Percentiles rank a stretch among this genome's conserved stretches.
Conservation (phyloP, 2,797 vertebrate species). For the Pseudopleuronectes americanus region DNA sequence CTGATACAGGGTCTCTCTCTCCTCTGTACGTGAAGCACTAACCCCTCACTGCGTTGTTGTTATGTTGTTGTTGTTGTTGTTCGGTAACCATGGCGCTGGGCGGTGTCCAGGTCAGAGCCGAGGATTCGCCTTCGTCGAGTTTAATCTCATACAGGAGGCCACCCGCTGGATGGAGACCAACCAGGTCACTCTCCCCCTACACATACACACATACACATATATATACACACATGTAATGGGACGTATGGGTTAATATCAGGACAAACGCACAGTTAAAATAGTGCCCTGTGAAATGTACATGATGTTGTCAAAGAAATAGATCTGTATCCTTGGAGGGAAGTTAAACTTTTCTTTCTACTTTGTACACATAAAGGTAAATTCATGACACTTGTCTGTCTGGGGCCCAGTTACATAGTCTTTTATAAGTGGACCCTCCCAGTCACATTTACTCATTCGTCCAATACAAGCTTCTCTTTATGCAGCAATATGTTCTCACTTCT, state of each 20-base stretch:
- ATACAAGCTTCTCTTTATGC: slow-evolving; percentile 46
- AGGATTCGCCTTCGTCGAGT: slow-evolving; percentile 98
- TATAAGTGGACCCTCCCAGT: slow-evolving; percentile 47
- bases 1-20: slow-evolving; percentile 82
- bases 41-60: slow-evolving; percentile 88
- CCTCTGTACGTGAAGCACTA: slow-evolving; percentile 87
- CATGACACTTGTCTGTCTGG: slow-evolving; percentile 47
- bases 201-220: slow-evolving; percentile 84
- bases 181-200: slow-evolving; percentile 93
- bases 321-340: slow-evolving; percentile 12
- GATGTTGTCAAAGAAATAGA: slow-evolving; percentile 46
- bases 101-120: slow-evolving; percentile 97
- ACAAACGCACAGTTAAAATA: slow-evolving; percentile 47
- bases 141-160: slow-evolving; percentile 97
- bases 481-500: slow-evolving; percentile 43
- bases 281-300: slow-evolving; percentile 41
- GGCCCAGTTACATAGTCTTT: slow-evolving; percentile 40
- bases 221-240: slow-evolving; percentile 58
- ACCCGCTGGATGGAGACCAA: slow-evolving; percentile 96
- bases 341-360: slow-evolving; percentile 29
- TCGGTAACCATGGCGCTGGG: slow-evolving; percentile 89
- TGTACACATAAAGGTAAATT: slow-evolving; percentile 40
- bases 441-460: slow-evolving; percentile 44
- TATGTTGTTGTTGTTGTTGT: slow-evolving; percentile 87
- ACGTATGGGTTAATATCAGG: slow-evolving; percentile 48